Base-by-base conservation (phyloP, 2,113 vertebrate genomes). In the Odocoileus hemionus region DNA sequence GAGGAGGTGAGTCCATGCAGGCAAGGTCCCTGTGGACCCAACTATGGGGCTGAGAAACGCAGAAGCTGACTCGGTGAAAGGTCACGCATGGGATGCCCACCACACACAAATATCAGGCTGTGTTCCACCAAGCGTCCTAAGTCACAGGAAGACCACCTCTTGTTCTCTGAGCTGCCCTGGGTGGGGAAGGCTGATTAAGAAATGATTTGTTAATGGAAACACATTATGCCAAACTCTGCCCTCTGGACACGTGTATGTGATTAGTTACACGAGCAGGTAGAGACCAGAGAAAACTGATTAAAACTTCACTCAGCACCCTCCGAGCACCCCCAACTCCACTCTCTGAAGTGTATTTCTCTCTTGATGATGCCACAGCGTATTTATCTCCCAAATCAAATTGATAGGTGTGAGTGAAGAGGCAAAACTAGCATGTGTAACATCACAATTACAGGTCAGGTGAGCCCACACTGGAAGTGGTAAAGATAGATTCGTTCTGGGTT, bases 101-200 rank as follows among this genome's bases (percentile, higher is more conserved):
- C 19, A 17, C 26, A 3, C 30, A 26, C 25, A 5, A 14, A 36
- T 7, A 21, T 9, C 3, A 23, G n/a, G 33, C 82, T 10, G 21
- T 39, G 67, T 30, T 54, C 58, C 28, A 1, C 26, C 28, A 30
- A 55, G 25, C 8, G 0, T 47, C 47, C 67, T 25, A 16, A 85
- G 89, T 57, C 95, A 91, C 7, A 14, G 60, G 64, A 91, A 1
- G 0, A n/a, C 3, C 3, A 1, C 2, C 78, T 33, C 50, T 83
- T 33, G 57, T 43, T 21, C 28, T 28, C 30, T 33, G 14, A 23
- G n/a, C 23, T 16, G 43, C 26, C 36, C 58, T 36, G 17, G 6
- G 83, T 52, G 43, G 55, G 21, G 26, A 58, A 91, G 96, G 96
- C 90, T 94, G 70, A 97, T 98, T 97, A 97, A 74, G 16, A 95